A percentile compares a stretch with the other conserved stretches of the same genome.
These are phyloP conservation scores for Beris morrisii DNA, from an alignment of 2,888 invertebrate species.

Conservation along the genomic window DNA sequence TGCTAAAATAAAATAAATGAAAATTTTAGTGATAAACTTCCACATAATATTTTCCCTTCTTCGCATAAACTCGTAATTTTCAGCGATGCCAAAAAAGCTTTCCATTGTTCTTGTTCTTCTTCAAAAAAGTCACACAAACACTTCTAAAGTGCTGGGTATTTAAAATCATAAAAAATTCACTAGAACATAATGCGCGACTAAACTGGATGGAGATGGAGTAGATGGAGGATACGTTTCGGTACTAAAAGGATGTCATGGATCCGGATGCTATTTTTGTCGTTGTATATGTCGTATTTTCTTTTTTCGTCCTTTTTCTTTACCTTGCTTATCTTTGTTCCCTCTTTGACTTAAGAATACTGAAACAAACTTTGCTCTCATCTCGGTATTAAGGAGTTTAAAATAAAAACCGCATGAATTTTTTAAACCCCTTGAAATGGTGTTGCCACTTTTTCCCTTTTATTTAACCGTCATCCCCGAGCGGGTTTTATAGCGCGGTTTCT, in stretches of 20 bases:
- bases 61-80: too few species aligned
- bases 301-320: background rate
- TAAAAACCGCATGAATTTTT: constrained; percentile 45
- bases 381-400: constrained; percentile 43
- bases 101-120: constrained; percentile 11
- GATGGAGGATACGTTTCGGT: too few species aligned
- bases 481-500: background rate
- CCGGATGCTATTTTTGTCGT: too few species aligned
- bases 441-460: constrained; percentile 29
- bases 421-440: constrained; percentile 36
- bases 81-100: too few species aligned
- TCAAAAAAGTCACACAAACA: constrained; percentile 19
- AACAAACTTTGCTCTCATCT: constrained; percentile 37
- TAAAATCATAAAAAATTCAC: constrained; percentile 40
- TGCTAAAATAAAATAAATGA: too few species aligned
- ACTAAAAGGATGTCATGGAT: background rate
- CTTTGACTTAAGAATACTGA: background rate
- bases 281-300: background rate
- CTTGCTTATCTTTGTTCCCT: too few species aligned
- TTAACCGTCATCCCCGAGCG: constrained; percentile 3
- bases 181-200: constrained; percentile 33
- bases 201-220: too few species aligned
- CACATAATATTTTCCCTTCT: too few species aligned
- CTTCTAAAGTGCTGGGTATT: constrained; percentile 32
- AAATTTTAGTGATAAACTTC: too few species aligned